Evolutionary conservation across 1,140 invertebrate genomes (phyloP).

Genomic region (Asobara japonica): DNA sequence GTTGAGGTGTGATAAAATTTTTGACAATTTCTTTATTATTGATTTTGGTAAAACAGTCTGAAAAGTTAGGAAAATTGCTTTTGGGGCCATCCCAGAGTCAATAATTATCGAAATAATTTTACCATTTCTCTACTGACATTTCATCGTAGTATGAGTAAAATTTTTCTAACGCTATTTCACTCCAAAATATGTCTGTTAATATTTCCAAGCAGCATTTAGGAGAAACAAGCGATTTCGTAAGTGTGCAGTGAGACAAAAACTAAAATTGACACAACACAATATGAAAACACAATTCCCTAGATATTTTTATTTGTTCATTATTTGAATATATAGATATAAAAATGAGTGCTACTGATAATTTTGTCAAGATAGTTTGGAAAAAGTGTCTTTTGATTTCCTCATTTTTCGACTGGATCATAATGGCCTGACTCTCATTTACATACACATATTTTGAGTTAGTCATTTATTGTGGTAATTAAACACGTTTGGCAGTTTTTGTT

Average conservation of each 20-base stretch:
- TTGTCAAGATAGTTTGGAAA: too few species aligned
- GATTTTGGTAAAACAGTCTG: too few species aligned
- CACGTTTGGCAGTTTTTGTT: conserved; percentile 28
- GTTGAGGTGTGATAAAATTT: background rate
- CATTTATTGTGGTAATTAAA: conserved; percentile 38
- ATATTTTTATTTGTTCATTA: conserved; percentile 8
- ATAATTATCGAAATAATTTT: too few species aligned
- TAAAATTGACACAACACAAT: conserved; percentile 50
- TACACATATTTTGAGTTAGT: conserved; percentile 64
- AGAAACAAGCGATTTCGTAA: conserved; percentile 67
- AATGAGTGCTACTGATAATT: too few species aligned
- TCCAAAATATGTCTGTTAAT: conserved; percentile 42
- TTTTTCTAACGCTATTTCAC: background rate
- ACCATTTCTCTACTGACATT: too few species aligned
- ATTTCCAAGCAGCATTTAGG: conserved; percentile 66
- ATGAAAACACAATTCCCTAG: conserved; percentile 25
- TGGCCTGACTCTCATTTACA: conserved; percentile 41
- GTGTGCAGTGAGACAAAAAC: conserved; percentile 53
- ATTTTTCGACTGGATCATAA: conserved; percentile 28
- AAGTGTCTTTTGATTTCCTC: conserved; percentile 20
- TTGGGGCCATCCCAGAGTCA: too few species aligned
- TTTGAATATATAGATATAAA: conserved; percentile 21
- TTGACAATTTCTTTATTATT: too few species aligned
- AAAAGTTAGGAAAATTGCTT: too few species aligned
- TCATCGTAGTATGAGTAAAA: background rate